phyloP scores from a whole-genome alignment of 2,888 invertebrate species.

The Limnephilus rhombicus region DNA sequence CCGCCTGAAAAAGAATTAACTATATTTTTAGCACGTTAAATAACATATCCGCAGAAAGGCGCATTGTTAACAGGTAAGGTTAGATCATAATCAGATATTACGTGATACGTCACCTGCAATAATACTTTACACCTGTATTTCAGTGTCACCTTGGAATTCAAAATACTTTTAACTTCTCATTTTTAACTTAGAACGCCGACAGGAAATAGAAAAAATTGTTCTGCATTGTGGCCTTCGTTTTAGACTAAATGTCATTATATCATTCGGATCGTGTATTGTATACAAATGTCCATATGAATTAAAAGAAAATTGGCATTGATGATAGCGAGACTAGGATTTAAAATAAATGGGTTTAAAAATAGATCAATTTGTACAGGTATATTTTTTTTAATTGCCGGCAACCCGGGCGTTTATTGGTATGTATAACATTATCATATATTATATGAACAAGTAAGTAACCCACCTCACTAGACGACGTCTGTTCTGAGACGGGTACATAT shows the following conservation, averaged over 20 bases:
- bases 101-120: neutral
- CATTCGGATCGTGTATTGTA: neutral
- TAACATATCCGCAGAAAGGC: neutral
- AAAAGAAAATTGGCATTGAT: neutral
- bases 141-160: conserved; percentile 11
- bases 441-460: too few species aligned
- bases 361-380: neutral
- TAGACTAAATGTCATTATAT: neutral
- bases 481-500: too few species aligned
- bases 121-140: neutral
- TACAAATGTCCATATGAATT: neutral
- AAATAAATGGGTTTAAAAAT: neutral
- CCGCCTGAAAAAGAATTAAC: neutral
- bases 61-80: neutral
- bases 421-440: too few species aligned
- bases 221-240: neutral
- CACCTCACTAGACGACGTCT: too few species aligned
- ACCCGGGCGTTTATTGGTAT: too few species aligned
- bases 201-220: conserved; percentile 7
- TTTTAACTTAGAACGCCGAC: neutral
- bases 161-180: conserved; percentile 4
- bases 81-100: neutral
- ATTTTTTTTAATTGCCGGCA: too few species aligned
- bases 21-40: neutral
- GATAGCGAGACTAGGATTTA: neutral